Conservation (phyloP, 2,888 invertebrate genomes). For the Nomada goodeniana region DNA sequence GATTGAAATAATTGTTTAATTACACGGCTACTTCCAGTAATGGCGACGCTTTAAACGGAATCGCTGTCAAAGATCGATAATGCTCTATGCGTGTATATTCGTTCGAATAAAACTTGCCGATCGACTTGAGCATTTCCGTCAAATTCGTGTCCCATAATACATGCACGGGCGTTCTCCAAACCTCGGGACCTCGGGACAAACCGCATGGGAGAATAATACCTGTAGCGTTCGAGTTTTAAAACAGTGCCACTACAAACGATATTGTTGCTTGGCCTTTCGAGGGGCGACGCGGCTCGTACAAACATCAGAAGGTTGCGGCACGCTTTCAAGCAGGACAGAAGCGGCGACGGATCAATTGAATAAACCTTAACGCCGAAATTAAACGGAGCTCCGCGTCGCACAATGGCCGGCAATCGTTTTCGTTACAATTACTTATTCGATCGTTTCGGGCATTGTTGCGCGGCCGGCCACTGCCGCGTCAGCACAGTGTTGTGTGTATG, state of each 20-base stretch:
- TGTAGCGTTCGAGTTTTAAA: constrained; percentile 8
- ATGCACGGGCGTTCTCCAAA: too few species aligned
- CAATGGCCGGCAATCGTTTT: constrained; percentile 70
- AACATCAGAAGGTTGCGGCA: constrained; percentile 37
- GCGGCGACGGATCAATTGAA: constrained; percentile 62
- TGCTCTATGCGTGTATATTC: too few species aligned
- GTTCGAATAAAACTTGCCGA: not conserved
- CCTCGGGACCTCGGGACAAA: not conserved
- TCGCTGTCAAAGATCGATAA: not conserved
- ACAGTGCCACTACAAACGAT: constrained; percentile 7
- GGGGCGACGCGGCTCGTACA: constrained; percentile 20
- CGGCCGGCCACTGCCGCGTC: constrained; percentile 13
- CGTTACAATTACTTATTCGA: constrained; percentile 66
- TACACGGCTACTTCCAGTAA: constrained; percentile 33
- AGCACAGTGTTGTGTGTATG: constrained; percentile 54
- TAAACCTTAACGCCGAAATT: constrained; percentile 59
- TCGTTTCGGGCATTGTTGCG: constrained; percentile 63
- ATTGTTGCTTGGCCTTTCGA: constrained; percentile 4
- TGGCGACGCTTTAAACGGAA: constrained; percentile 15
- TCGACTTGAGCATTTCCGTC: not conserved
- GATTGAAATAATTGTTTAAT: constrained; percentile 48
- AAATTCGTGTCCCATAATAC: not conserved
- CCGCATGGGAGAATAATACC: constrained; percentile 29
- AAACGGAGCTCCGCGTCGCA: constrained; percentile 60
- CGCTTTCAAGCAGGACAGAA: constrained; percentile 50